These are phyloP conservation scores for Talpa occidentalis DNA, from an alignment of 2,113 vertebrate species.

Conservation along the genomic window DNA sequence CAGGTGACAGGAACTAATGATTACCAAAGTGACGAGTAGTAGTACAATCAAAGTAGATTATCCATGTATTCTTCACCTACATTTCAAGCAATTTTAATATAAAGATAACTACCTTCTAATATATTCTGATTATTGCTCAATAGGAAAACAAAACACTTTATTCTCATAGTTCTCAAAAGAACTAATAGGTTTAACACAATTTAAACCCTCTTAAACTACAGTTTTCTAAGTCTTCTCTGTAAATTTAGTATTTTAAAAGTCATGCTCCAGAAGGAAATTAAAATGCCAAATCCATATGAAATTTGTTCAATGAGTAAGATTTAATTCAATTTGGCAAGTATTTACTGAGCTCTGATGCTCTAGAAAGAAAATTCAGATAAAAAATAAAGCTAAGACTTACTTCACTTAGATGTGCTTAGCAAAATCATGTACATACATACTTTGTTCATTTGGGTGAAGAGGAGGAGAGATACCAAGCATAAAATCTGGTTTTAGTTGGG, in stretches of 20 bases:
- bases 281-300: not conserved
- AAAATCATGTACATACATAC: not conserved
- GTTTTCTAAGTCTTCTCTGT: conserved; percentile 3
- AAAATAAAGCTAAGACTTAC: conserved; percentile 21
- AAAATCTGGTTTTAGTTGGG: not conserved
- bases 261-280: not conserved
- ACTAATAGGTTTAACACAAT: not conserved
- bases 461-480: not conserved
- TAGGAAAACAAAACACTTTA: conserved; percentile 28
- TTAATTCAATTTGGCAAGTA: not conserved
- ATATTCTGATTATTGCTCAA: conserved; percentile 25
- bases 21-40: not conserved
- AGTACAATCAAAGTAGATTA: conserved; percentile 33
- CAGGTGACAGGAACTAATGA: conserved; percentile 30
- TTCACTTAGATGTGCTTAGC: not conserved
- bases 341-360: not conserved
- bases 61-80: conserved; percentile 40
- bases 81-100: conserved; percentile 26
- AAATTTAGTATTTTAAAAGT: conserved; percentile 51
- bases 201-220: conserved; percentile 47
- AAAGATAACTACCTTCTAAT: not conserved
- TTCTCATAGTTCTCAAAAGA: conserved; percentile 2
- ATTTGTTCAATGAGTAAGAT: not conserved
- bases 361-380: conserved; percentile 34
- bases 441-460: not conserved